phyloP scores from a whole-genome alignment of 37 sponge, comb jelly and placozoan species.

The Hormiphora californensis region DNA sequence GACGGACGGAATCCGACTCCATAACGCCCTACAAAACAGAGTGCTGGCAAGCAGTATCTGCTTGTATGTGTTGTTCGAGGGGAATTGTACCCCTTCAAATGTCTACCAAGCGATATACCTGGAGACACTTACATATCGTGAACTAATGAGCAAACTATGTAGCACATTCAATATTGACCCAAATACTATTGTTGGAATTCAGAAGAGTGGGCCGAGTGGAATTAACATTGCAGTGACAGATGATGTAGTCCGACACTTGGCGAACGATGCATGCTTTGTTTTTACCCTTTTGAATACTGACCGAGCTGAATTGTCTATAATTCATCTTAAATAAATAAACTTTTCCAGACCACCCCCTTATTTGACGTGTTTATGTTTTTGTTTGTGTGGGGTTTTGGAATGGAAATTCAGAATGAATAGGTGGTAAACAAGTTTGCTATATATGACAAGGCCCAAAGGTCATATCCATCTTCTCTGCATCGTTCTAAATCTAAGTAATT shows the following conservation, averaged over 20 bases:
- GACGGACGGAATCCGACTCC: conserved; percentile 17
- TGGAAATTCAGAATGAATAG: no score
- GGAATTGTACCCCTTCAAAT: not conserved
- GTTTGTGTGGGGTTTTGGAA: no score
- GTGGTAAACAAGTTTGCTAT: no score
- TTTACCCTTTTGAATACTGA: not conserved
- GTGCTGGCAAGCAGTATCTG: not conserved
- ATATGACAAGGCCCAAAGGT: no score
- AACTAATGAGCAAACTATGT: not conserved
- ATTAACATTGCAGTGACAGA: conserved; percentile 11
- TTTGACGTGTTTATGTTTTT: no score
- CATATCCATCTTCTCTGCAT: no score
- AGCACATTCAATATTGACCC: not conserved
- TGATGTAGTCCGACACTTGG: conserved; percentile 31
- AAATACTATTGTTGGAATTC: not conserved
- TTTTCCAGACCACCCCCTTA: no score
- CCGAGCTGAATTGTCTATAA: not conserved
- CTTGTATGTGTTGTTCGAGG: conserved; percentile 17
- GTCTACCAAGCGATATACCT: conserved; percentile 17
- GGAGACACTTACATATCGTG: conserved; percentile 4
- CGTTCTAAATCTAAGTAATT: no score
- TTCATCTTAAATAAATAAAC: not conserved
- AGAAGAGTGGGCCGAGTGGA: conserved; percentile 26
- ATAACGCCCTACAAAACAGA: conserved; percentile 27
- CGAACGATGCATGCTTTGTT: not conserved